Evolutionary conservation across 2,888 invertebrate species (phyloP).

Genomic region (Mystacides longicornis): DNA sequence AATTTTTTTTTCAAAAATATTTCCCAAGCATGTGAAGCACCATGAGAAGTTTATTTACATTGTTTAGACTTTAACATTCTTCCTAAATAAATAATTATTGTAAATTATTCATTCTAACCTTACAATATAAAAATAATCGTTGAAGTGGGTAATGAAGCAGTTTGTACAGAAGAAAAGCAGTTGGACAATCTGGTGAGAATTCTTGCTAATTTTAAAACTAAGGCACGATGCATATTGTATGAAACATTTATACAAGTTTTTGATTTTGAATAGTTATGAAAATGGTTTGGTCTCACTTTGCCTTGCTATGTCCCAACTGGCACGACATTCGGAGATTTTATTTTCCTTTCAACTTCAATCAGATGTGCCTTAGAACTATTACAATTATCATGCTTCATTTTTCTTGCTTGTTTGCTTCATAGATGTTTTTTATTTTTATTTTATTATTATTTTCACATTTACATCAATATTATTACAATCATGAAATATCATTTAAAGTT

Average conservation of each 20-base stretch:
- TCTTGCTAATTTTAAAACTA: conserved; percentile 20
- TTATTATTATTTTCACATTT: too few species aligned
- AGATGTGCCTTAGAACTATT: conserved; percentile 20
- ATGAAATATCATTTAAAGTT: too few species aligned
- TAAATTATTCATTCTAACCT: too few species aligned
- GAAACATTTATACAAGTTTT: conserved; percentile 22
- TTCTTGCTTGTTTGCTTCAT: conserved; percentile 4
- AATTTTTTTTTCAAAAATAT: too few species aligned
- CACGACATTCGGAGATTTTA: conserved; percentile 21
- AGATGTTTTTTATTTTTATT: background rate
- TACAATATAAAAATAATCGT: too few species aligned
- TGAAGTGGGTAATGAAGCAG: conserved; percentile 9
- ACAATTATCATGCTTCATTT: background rate
- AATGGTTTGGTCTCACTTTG: conserved; percentile 14
- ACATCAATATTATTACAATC: too few species aligned
- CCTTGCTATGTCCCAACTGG: conserved; percentile 26
- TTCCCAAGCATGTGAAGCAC: too few species aligned
- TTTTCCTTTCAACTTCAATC: conserved; percentile 17
- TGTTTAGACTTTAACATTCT: too few species aligned
- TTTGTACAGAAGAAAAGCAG: conserved; percentile 15
- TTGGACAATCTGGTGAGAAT: conserved; percentile 24
- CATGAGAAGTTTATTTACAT: too few species aligned
- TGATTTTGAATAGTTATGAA: conserved; percentile 10
- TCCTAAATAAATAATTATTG: too few species aligned
- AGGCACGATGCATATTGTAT: conserved; percentile 25